Percentiles rank a stretch among this genome's conserved stretches.
Conservation (phyloP, 2,113 vertebrate species). For the Cinclus cinclus region DNA sequence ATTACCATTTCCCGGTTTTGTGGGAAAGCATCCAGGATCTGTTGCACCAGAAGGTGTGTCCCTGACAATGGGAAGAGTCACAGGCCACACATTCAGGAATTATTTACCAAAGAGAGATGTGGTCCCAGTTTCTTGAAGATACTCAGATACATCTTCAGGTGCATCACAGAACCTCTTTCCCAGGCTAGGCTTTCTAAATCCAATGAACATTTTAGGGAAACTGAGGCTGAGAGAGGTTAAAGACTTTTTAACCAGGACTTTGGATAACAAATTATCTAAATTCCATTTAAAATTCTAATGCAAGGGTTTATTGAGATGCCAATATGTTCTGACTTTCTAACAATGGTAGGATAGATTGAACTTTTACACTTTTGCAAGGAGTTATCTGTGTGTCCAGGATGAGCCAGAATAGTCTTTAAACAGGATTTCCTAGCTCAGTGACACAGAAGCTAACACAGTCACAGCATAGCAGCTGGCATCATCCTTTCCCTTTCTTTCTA, state of each 20-base stretch:
- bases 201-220: not conserved
- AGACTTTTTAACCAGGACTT: not conserved
- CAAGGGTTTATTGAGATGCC: not conserved
- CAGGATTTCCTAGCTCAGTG: not conserved
- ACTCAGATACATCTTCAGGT: not conserved
- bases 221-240: not conserved
- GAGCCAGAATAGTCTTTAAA: not conserved
- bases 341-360: not conserved
- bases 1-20: not conserved
- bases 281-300: not conserved
- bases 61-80: not conserved
- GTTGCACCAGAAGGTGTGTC: not conserved
- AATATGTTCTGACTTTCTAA: not conserved
- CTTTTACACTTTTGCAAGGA: not conserved
- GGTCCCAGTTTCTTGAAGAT: not conserved
- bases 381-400: not conserved
- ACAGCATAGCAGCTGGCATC: not conserved
- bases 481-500: not conserved
- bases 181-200: not conserved
- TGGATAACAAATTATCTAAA: not conserved
- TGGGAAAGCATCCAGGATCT: not conserved
- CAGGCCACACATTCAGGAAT: not conserved
- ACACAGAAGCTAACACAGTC: not conserved
- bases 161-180: not conserved
- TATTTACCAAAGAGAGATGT: not conserved